phyloP scores from a whole-genome alignment of 2,888 invertebrate genomes.

The Torymus aiolomorphi region DNA sequence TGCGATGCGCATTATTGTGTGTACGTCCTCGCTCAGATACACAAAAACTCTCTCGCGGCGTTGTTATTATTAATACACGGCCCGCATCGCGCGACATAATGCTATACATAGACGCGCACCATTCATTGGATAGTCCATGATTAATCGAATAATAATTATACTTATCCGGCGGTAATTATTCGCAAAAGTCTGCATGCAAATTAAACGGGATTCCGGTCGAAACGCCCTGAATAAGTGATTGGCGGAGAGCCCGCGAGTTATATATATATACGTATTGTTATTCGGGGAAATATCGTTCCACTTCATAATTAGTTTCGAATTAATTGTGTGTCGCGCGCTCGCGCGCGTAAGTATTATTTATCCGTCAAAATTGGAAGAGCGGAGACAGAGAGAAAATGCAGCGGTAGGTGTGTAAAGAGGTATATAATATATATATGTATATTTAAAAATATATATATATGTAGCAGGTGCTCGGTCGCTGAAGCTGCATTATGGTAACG shows the following conservation, averaged over 20 bases:
- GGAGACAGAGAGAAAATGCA: too few species aligned
- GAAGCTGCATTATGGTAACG: too few species aligned
- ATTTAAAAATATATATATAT: not conserved
- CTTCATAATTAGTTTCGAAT: conserved; percentile 35
- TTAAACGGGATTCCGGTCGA: conserved; percentile 18
- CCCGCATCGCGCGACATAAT: conserved; percentile 61
- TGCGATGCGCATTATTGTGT: not conserved
- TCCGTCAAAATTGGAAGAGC: conserved; percentile 11
- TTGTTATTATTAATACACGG: conserved; percentile 46
- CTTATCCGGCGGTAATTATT: conserved; percentile 31
- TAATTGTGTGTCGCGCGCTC: conserved; percentile 13
- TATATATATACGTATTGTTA: too few species aligned
- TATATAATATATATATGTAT: conserved; percentile 9
- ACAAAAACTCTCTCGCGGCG: conserved; percentile 14
- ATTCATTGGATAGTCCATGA: conserved; percentile 71
- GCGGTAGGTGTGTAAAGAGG: not conserved
- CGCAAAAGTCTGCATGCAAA: conserved; percentile 8
- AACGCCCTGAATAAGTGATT: conserved; percentile 20
- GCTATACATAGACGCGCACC: conserved; percentile 57
- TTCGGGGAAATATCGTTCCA: conserved; percentile 18
- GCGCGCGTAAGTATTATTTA: conserved; percentile 1
- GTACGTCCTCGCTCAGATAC: too few species aligned
- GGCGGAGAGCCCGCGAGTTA: not conserved
- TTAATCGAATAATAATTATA: conserved; percentile 52
- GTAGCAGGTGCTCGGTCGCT: not conserved